Base-by-base conservation (phyloP, 1,140 invertebrate genomes). In the Schlechtendalia chinensis region DNA sequence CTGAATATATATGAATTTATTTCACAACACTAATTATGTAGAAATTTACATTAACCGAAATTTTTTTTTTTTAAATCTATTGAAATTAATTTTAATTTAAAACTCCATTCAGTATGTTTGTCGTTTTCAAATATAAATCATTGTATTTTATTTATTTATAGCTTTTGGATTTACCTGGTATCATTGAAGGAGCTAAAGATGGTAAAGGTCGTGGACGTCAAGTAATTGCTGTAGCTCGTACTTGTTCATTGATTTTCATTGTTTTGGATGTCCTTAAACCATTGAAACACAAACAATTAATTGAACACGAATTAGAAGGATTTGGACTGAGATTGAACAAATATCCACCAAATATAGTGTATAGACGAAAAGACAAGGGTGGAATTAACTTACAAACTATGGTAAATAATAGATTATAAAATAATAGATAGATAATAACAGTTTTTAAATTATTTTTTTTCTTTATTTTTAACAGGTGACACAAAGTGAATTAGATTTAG, bases 171-270 rank as follows among this genome's bases (percentile, higher is more conserved):
- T 89, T 99, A 82, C 98, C 98, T 82, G 98, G 98, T 88, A 99
- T 99, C 86, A 99, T 99, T 85, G 98, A 99, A 89, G 98, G 98
- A 83, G 98, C 98, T n/a, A 99, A 99, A 86, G 98, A 99, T 86
- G 94, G 94, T 61, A 98, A 99, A 88, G 97, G 97, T 88, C 87
- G 97, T 87, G 97, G 98, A 89, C 90, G 97, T 84, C 98, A 99
- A 89, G 98, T 99, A 8, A 99, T 99, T 85, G 98, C 98, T 39
- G 98, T 99, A 0, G 98, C 98, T 0, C 89, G 98, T 82, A 99
- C 98, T 0, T 99, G 98, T 85, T 96, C 95, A 86, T 89, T 99
- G 1, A 97, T 99, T 84, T 98, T 99, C 85, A 98, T 99, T 85
- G 96, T 99, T 1, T 87, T 99, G 29, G 98, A 99, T 87, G 98